phyloP scores from a whole-genome alignment of 1,140 invertebrate species.

The Sweltsa coloradensis region DNA sequence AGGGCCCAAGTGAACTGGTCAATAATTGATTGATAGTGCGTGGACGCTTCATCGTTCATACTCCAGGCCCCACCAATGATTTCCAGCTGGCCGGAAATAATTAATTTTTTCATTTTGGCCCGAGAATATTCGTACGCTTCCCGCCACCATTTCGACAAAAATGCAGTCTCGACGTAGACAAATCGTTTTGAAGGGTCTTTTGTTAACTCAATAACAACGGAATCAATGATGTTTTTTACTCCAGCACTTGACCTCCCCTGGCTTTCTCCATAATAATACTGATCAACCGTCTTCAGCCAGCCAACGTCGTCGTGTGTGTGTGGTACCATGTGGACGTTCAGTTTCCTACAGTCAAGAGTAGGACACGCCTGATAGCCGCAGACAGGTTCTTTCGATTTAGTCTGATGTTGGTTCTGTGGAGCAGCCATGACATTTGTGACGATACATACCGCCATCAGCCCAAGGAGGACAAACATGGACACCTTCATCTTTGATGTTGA shows the following conservation, averaged over 20 bases:
- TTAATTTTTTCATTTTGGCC: constrained; percentile 23
- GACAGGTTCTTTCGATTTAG: too few species aligned
- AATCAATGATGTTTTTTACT: constrained; percentile 85
- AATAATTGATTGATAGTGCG: constrained; percentile 52
- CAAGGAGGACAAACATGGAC: too few species aligned
- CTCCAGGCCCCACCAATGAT: constrained; percentile 41
- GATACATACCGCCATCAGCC: too few species aligned
- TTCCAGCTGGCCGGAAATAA: constrained; percentile 38
- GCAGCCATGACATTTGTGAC: too few species aligned
- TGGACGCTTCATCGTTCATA: constrained; percentile 50
- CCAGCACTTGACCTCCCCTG: constrained; percentile 49
- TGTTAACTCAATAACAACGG: constrained; percentile 64
- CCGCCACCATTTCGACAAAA: constrained; percentile 49
- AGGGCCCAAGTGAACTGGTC: constrained; percentile 40
- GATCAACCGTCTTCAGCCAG: constrained; percentile 76
- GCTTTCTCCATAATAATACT: constrained; percentile 74
- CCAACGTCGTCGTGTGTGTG: constrained; percentile 73
- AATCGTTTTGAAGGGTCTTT: constrained; percentile 56
- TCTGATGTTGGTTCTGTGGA: too few species aligned
- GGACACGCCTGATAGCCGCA: too few species aligned
- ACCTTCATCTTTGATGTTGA: too few species aligned
- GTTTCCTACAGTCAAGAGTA: too few species aligned
- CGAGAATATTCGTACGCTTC: constrained; percentile 34
- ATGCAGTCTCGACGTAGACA: constrained; percentile 45
- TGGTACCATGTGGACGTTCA: constrained; percentile 64